Percentiles rank a stretch among this genome's conserved stretches.
These are phyloP conservation scores for Platycheirus albimanus DNA, from an alignment of 2,888 invertebrate genomes.

Conservation along the genomic window DNA sequence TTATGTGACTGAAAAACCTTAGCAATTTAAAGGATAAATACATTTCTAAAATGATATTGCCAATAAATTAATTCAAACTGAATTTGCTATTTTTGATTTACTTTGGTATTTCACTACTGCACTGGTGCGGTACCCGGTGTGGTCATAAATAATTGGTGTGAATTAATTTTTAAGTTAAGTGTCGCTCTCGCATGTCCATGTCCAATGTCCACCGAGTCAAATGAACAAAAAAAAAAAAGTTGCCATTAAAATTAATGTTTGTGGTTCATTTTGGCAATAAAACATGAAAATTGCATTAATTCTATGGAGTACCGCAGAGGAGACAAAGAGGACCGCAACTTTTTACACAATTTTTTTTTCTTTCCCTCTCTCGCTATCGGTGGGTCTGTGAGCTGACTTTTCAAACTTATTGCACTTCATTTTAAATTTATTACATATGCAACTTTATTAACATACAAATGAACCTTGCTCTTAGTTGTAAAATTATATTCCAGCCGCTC, in stretches of 20 bases:
- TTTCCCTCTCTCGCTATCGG: too few relatives aligned
- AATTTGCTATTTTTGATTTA: slow-evolving; percentile 63
- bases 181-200: not conserved
- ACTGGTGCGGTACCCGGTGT: too few relatives aligned
- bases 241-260: slow-evolving; percentile 40
- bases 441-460: slow-evolving; percentile 68
- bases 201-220: too few relatives aligned
- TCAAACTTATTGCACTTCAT: slow-evolving; percentile 47
- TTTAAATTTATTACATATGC: slow-evolving; percentile 57
- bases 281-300: slow-evolving; percentile 41
- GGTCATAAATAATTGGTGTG: slow-evolving; percentile 55
- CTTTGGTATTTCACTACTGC: not conserved
- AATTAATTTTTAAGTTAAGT: slow-evolving; percentile 48
- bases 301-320: slow-evolving; percentile 49
- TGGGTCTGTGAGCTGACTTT: not conserved
- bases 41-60: slow-evolving; percentile 37
- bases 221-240: slow-evolving; percentile 6
- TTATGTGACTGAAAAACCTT: slow-evolving; percentile 13
- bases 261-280: slow-evolving; percentile 27
- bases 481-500: slow-evolving; percentile 28
- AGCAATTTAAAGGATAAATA: slow-evolving; percentile 60
- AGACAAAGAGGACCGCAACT: slow-evolving; percentile 35
- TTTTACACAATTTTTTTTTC: slow-evolving; percentile 20
- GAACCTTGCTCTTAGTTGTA: slow-evolving; percentile 29
- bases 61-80: slow-evolving; percentile 60